These are phyloP conservation scores for Lutraria lutraria DNA, from an alignment of 2,888 invertebrate species.

Conservation along the genomic window DNA sequence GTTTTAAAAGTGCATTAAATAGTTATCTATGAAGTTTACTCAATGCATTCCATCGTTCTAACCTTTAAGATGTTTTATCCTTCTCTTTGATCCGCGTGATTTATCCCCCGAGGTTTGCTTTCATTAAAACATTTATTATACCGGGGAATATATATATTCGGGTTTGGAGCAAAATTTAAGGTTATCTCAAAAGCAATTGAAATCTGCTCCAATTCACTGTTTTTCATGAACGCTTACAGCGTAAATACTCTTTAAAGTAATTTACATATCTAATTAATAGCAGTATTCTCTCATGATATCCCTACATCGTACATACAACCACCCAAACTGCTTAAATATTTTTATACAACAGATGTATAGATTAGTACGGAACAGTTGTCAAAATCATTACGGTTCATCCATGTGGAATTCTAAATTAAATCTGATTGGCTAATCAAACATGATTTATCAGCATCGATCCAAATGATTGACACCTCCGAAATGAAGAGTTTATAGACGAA, in stretches of 20 bases:
- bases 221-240: slow-evolving; percentile 19
- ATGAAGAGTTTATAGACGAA: slow-evolving; percentile 45
- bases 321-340: slow-evolving; percentile 32
- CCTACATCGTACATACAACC: slow-evolving; percentile 30
- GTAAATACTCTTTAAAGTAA: slow-evolving; percentile 11
- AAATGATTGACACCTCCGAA: slow-evolving; percentile 61
- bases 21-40: slow-evolving; percentile 29
- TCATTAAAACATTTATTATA: slow-evolving; percentile 46
- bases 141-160: slow-evolving; percentile 30
- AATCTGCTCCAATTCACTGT: slow-evolving; percentile 6
- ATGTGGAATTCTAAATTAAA: slow-evolving; percentile 51
- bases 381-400: slow-evolving; percentile 50
- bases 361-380: slow-evolving; percentile 40
- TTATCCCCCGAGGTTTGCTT: slow-evolving; percentile 34
- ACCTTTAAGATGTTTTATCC: slow-evolving; percentile 27
- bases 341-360: slow-evolving; percentile 41
- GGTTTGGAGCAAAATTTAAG: slow-evolving; percentile 35
- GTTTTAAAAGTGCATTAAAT: slow-evolving; percentile 26
- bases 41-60: slow-evolving; percentile 32
- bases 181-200: slow-evolving; percentile 39
- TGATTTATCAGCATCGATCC: slow-evolving; percentile 59
- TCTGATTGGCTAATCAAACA: slow-evolving; percentile 64
- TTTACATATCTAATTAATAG: slow-evolving; percentile 56
- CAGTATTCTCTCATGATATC: slow-evolving; percentile 28
- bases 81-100: slow-evolving; percentile 37